Evolutionary conservation across 2,888 invertebrate species (phyloP), one percentile per base, ranked within the genome.

Genomic region (Nomada fucata): DNA sequence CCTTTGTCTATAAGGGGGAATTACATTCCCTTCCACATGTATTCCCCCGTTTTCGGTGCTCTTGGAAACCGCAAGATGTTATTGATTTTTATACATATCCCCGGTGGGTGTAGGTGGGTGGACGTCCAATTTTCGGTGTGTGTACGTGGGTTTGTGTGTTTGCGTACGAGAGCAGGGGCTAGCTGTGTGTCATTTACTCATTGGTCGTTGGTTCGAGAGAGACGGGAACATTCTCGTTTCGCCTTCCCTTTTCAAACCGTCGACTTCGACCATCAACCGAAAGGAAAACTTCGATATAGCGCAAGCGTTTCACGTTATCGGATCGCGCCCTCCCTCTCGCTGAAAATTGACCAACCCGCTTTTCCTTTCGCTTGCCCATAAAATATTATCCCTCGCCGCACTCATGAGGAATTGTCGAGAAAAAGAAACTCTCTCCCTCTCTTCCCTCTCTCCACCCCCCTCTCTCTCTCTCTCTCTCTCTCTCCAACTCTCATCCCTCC

Each of bases 61-160:
- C 92, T 90, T 90, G 90, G 92, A 93, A 93, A 92, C 91, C 92
- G 88, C 91, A 92, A 93, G 93, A 93, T 92, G 92, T 93, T 93
- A 93, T 93, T 93, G 93, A 93, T 93, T 93, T 93, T 92, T 92
- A 92, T 92, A 91, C 89, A 90, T 89, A 91, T 88, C 87, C 80
- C 80, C 61, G 68, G 86, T 83, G 84, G 78, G 76, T 68, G 84
- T 75, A 65, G 63, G 76, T 79, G 83, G 80, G 26, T 76, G 79
- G 75, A 84, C 74, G 75, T 78, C 61, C 71, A 64, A 84, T 84
- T 84, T 84, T 78, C 68, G 65, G 71, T 80, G 78, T 87, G 44
- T 87, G 26, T 72, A 70, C 69, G 86, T 77, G 83, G 73, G 79
- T 82, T 79, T 82, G 89, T 86, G 85, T 88, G 89, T 91, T 90